Percentiles rank a stretch among this genome's conserved stretches.
These are phyloP conservation scores for Falcunculus frontatus DNA, from an alignment of 2,113 vertebrate species.

Conservation along the genomic window DNA sequence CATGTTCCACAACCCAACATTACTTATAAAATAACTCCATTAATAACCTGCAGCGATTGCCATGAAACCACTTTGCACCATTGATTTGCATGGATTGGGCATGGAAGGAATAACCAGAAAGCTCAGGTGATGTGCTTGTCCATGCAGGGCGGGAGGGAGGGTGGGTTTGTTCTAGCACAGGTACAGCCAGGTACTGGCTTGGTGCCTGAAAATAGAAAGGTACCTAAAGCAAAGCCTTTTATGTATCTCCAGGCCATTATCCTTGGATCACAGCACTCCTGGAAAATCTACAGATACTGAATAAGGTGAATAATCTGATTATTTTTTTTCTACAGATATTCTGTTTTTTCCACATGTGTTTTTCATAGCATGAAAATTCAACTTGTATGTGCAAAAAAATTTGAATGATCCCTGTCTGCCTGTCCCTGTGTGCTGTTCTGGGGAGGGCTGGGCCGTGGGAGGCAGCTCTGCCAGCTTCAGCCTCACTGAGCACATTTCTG, in stretches of 20 bases:
- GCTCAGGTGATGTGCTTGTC: neutral
- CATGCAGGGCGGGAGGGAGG: neutral
- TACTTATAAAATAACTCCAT: neutral
- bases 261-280: neutral
- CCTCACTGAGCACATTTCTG: neutral
- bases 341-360: rapidly evolving
- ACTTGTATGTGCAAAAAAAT: neutral
- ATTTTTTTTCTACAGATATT: neutral
- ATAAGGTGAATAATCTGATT: neutral
- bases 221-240: neutral
- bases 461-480: neutral
- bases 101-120: neutral
- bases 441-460: neutral
- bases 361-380: neutral
- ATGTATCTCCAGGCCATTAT: neutral
- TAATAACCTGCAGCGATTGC: neutral
- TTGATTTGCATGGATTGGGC: neutral
- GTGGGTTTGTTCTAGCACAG: neutral
- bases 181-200: neutral
- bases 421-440: neutral
- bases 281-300: neutral
- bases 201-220: neutral
- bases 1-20: neutral
- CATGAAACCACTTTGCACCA: neutral
- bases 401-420: rapidly evolving